Evolutionary conservation across 2,888 invertebrate species (phyloP).

Genomic region (Xylocampa areola): DNA sequence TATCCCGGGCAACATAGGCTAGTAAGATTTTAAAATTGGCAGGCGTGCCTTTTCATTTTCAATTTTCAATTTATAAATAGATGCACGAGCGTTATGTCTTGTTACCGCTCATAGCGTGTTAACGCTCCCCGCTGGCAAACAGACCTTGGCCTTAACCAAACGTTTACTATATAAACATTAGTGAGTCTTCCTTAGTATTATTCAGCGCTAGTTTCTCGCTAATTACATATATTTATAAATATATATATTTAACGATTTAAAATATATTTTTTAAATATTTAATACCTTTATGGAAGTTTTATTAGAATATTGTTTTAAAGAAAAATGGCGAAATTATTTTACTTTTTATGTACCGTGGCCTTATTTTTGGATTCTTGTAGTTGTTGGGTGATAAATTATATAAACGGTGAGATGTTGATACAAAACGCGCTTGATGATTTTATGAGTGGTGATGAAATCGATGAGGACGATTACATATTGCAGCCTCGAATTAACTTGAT

Average conservation of each 20-base stretch:
- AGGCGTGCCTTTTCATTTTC: too few relatives aligned
- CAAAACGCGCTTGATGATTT: background rate
- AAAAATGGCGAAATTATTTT: slow-evolving; percentile 36
- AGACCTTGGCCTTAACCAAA: slow-evolving; percentile 18
- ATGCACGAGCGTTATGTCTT: too few relatives aligned
- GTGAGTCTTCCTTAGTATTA: slow-evolving; percentile 40
- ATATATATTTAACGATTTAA: background rate
- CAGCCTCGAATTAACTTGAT: slow-evolving; percentile 63
- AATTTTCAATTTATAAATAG: too few relatives aligned
- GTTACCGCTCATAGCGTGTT: slow-evolving; percentile 14
- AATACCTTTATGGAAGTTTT: background rate
- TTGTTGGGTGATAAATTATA: slow-evolving; percentile 57
- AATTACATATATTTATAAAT: slow-evolving; percentile 14
- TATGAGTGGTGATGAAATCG: slow-evolving; percentile 18
- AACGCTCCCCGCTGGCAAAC: slow-evolving; percentile 21
- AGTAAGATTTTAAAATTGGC: too few relatives aligned
- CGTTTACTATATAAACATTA: slow-evolving; percentile 44
- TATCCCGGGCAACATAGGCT: too few relatives aligned
- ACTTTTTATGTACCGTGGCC: slow-evolving; percentile 2
- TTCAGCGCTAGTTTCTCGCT: slow-evolving; percentile 30
- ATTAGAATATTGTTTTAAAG: too few relatives aligned
- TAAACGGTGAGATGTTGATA: slow-evolving; percentile 40
- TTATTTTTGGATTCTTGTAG: slow-evolving; percentile 10
- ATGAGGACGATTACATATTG: slow-evolving; percentile 16
- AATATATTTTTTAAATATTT: background rate